Conservation (phyloP, 92 coral and sea anemone genomes). For the Blastomussa wellsi region DNA sequence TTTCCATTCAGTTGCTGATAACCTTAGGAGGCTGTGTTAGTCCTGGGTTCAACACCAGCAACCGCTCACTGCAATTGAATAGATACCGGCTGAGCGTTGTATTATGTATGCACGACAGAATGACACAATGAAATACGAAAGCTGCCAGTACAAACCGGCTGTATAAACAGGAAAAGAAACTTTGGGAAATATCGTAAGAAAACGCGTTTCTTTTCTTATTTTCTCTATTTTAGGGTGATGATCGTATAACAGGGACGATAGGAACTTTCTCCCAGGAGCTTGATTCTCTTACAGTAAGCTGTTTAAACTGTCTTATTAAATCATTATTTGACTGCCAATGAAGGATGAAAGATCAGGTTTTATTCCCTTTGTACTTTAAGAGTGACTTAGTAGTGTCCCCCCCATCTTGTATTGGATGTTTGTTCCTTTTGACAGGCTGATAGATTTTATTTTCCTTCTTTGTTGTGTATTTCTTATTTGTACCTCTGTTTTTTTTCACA, state of each 20-base stretch:
- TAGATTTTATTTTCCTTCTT: not conserved
- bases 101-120: too few relatives aligned
- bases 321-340: too few relatives aligned
- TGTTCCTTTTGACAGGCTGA: not conserved
- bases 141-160: too few relatives aligned
- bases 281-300: slow-evolving; percentile 92
- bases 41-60: too few relatives aligned
- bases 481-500: slow-evolving; percentile 31
- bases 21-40: too few relatives aligned
- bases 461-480: not conserved
- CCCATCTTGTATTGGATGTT: not conserved
- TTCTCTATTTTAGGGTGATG: slow-evolving; percentile 44
- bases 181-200: too few relatives aligned
- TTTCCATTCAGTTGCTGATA: too few relatives aligned
- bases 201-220: not conserved
- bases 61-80: too few relatives aligned
- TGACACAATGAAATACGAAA: too few relatives aligned
- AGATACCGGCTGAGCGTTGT: too few relatives aligned
- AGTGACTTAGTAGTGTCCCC: too few relatives aligned
- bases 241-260: slow-evolving; percentile 78
- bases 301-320: not conserved
- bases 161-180: too few relatives aligned
- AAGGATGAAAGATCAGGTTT: not conserved
- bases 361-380: not conserved
- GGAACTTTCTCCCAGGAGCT: slow-evolving; percentile 99